Conservation (phyloP, 2,113 vertebrate species). For the Blennius ocellaris region DNA sequence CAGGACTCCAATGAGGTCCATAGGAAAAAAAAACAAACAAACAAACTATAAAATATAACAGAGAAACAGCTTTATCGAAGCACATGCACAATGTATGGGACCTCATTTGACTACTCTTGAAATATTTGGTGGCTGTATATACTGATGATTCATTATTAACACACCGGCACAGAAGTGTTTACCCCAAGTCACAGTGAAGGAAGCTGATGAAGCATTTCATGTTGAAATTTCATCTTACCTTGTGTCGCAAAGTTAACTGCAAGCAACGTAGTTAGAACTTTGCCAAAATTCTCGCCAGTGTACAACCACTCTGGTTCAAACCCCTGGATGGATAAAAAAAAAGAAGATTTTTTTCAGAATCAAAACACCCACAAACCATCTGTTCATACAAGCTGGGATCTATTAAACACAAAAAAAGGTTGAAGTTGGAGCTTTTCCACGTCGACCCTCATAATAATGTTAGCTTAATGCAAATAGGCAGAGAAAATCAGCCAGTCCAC, state of each 20-base stretch:
- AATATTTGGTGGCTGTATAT: too few species aligned
- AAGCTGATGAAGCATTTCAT: too few species aligned
- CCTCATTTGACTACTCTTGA: background rate
- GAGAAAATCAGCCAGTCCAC: background rate
- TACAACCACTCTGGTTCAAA: constrained; percentile 94
- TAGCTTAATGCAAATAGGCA: background rate
- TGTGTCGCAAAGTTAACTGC: constrained; percentile 93
- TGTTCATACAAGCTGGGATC: constrained; percentile 5
- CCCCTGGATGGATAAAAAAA: constrained; percentile 77
- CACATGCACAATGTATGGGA: background rate
- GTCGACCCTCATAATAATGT: constrained; percentile 3
- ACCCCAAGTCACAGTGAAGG: too few species aligned
- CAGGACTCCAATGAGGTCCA: background rate
- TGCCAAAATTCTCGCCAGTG: constrained; percentile 90
- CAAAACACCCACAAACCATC: background rate
- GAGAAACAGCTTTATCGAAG: background rate
- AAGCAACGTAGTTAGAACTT: constrained; percentile 89
- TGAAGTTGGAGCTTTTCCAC: constrained; percentile 20
- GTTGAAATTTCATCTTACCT: constrained; percentile 89
- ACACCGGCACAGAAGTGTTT: too few species aligned
- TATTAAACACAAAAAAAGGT: constrained; percentile 11
- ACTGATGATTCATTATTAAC: too few species aligned
- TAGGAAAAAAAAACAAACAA: background rate
- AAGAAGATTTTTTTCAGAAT: constrained; percentile 14
- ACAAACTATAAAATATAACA: constrained; percentile 3